Conservation (phyloP, 2,888 invertebrate genomes). For the Drosophila neoperkinsi region DNA sequence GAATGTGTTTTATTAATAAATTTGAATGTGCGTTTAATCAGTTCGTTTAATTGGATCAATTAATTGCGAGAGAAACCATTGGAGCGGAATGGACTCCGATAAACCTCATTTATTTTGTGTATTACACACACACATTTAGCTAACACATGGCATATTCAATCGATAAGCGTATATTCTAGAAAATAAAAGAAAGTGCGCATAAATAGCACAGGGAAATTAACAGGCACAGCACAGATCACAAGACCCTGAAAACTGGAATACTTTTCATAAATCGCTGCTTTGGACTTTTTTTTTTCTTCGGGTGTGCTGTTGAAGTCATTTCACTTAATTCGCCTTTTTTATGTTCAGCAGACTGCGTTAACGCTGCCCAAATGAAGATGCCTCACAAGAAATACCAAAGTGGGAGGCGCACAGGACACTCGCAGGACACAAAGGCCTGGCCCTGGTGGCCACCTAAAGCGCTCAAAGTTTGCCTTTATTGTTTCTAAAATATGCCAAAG, state of each 20-base stretch:
- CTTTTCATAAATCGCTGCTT: slow-evolving; percentile 56
- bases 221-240: background rate
- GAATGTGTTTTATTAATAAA: background rate
- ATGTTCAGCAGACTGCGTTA: slow-evolving; percentile 41
- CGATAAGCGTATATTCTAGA: background rate
- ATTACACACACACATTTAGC: background rate
- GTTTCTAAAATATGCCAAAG: slow-evolving; percentile 77
- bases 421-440: slow-evolving; percentile 18
- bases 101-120: background rate
- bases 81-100: background rate
- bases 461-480: slow-evolving; percentile 77
- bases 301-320: slow-evolving; percentile 28
- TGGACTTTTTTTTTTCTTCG: slow-evolving; percentile 31
- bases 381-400: slow-evolving; percentile 29
- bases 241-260: background rate
- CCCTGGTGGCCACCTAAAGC: slow-evolving; percentile 57
- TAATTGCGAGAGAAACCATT: background rate
- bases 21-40: background rate
- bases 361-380: slow-evolving; percentile 57
- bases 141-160: background rate
- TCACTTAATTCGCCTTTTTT: slow-evolving; percentile 64
- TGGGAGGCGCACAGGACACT: slow-evolving; percentile 6
- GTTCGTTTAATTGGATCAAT: background rate
- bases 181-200: background rate
- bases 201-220: background rate